Evolutionary conservation across 2,113 vertebrate species (phyloP).

Genomic region (Gallinago paraguaiae): DNA sequence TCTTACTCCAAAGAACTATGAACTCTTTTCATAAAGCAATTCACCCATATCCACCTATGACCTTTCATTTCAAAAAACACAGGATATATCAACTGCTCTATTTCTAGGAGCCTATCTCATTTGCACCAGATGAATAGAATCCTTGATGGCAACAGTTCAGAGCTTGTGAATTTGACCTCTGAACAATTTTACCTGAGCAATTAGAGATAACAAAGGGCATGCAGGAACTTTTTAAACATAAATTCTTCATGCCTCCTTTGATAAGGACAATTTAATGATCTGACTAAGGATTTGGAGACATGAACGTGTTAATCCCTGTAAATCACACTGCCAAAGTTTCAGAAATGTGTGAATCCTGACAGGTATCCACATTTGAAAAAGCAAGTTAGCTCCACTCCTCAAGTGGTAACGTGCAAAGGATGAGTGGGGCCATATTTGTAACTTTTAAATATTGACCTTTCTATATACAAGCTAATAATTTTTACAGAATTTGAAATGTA

Average conservation of each 20-base stretch:
- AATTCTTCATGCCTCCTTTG: background rate
- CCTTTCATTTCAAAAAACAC: background rate
- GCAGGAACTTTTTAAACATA: background rate
- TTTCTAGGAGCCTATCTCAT: background rate
- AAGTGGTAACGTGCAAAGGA: background rate
- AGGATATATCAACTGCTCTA: background rate
- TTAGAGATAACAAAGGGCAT: background rate
- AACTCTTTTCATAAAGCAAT: background rate
- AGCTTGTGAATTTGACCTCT: background rate
- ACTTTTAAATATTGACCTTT: background rate
- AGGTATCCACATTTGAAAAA: background rate
- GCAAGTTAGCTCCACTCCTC: background rate
- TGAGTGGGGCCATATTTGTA: background rate
- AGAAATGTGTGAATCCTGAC: background rate
- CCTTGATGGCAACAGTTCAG: background rate
- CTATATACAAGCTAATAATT: background rate
- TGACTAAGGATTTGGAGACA: background rate
- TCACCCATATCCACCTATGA: background rate
- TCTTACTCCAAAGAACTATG: background rate
- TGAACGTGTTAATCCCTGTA: background rate
- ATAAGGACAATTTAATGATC: slow-evolving; percentile 8
- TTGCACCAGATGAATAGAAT: background rate
- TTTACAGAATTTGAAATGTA: background rate
- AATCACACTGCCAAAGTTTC: background rate
- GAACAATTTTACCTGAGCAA: background rate